phyloP scores from a whole-genome alignment of 2,888 invertebrate species.

The Thelaira solivaga region DNA sequence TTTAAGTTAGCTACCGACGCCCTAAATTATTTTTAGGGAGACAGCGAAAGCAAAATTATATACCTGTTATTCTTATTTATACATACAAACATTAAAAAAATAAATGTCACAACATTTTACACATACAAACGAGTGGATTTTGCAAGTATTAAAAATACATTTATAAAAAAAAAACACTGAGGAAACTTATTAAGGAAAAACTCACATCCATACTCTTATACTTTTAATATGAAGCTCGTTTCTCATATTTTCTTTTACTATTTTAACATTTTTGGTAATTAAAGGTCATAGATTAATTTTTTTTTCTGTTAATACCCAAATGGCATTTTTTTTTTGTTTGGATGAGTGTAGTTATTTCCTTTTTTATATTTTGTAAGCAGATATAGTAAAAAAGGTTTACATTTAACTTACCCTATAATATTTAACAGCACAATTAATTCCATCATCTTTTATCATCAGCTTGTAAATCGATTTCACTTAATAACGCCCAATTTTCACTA shows the following conservation, averaged over 20 bases:
- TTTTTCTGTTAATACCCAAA: slow-evolving; percentile 22
- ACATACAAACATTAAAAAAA: not conserved
- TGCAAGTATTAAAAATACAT: slow-evolving; percentile 26
- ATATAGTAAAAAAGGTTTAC: not conserved
- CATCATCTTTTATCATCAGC: slow-evolving; percentile 79
- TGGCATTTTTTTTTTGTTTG: slow-evolving; percentile 40
- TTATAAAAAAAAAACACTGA: slow-evolving; percentile 53
- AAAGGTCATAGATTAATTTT: slow-evolving; percentile 35
- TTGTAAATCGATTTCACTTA: slow-evolving; percentile 83
- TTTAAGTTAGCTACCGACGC: not conserved
- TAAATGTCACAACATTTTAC: slow-evolving; percentile 29
- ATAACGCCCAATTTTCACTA: slow-evolving; percentile 92
- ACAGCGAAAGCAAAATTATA: not conserved
- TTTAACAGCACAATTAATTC: not conserved
- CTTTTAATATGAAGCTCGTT: not conserved
- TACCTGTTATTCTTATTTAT: not conserved
- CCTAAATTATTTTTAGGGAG: not conserved
- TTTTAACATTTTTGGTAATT: slow-evolving; percentile 35
- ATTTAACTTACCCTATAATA: not conserved
- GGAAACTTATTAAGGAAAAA: slow-evolving; percentile 24
- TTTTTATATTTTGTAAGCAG: not conserved
- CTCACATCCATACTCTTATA: slow-evolving; percentile 6
- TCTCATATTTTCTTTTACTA: no score
- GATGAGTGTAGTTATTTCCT: slow-evolving; percentile 17
- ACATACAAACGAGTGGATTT: not conserved